Evolutionary conservation across 1,140 invertebrate genomes (phyloP).

Genomic region (Zaprionus nigranus): DNA sequence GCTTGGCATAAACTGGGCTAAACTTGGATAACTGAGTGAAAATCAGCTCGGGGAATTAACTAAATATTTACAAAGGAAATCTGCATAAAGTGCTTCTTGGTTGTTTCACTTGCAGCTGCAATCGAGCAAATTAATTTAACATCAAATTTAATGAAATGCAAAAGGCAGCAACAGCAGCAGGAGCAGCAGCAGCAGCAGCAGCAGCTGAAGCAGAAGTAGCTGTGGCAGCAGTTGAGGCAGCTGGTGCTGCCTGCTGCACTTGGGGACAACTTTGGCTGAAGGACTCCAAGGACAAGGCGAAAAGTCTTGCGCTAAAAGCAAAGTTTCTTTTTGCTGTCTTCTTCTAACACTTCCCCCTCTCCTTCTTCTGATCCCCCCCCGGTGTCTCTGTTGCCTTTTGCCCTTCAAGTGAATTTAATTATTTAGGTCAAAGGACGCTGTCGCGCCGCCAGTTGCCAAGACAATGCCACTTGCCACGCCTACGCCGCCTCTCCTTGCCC

Average conservation of each 20-base stretch:
- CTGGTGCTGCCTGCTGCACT: constrained; percentile 45
- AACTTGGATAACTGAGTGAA: not conserved
- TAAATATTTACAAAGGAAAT: constrained; percentile 77
- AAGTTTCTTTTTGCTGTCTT: constrained; percentile 47
- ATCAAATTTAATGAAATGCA: constrained; percentile 78
- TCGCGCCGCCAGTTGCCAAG: constrained; percentile 67
- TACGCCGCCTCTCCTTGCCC: not conserved
- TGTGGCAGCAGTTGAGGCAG: constrained; percentile 5
- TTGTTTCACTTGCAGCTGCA: constrained; percentile 43
- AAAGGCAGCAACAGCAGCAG: constrained; percentile 20
- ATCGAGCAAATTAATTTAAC: constrained; percentile 77
- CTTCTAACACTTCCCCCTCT: not conserved
- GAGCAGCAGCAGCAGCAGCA: constrained; percentile 16
- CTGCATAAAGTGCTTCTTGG: constrained; percentile 51
- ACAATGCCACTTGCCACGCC: constrained; percentile 67
- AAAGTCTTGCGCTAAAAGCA: constrained; percentile 53
- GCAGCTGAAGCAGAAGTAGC: constrained; percentile 15
- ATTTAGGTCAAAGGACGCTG: constrained; percentile 75
- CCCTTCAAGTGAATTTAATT: constrained; percentile 72
- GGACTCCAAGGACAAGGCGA: constrained; percentile 39
- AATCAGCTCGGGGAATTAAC: constrained; percentile 59
- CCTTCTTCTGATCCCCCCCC: too few relatives aligned
- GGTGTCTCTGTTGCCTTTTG: not conserved
- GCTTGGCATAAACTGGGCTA: not conserved
- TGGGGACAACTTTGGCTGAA: constrained; percentile 36